Base-by-base conservation (phyloP, 2,113 vertebrate genomes). In the Salvelinus namaycush region DNA sequence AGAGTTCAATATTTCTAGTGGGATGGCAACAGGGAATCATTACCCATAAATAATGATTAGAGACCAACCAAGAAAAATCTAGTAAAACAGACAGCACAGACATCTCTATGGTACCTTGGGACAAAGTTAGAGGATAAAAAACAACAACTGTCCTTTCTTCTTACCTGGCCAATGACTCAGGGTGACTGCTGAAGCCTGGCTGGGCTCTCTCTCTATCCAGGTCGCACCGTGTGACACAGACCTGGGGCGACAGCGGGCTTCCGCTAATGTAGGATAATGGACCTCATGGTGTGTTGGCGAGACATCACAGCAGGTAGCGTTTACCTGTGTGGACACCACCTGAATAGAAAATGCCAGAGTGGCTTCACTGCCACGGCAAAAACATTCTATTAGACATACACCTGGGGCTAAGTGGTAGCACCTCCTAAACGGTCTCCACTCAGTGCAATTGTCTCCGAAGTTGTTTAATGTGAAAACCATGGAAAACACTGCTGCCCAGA, bases 181-280 rank as follows among this genome's bases (percentile, higher is more conserved):
- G 76, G 76, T 76, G 84, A 79, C 83, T 81, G 84, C 86, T 82
- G 74, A 59, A 24, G 74, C 78, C 73, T 13, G 51, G 75, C 48
- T 81, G 80, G 77, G 51, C 51, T 54, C 51, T 54, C 49, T 51
- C 16, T 83, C 73, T 51, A 75, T 79, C 60, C 12, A 77, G 76
- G 68, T 74, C 79, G 83, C 87, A 76, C 31, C 29, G 68, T 77
- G 84, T 82, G 84, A 90, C 79, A 76, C 62, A 80, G 86, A 89
- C 85, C 78, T 48, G 76, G 87, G 86, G 83, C 86, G 90, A 90
- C 90, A 86, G 73, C 59, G 39, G 57, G 83, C 66, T 83, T 79
- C 73, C 83, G 79, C 83, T 86, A 89, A 90, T 88, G 85, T 77
- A 76, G 77, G 81, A 86, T 89, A 91, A 91, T 87, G 83, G 85